Evolutionary conservation across 2,113 vertebrate species (phyloP).

Genomic region (Apodemus speciosus): DNA sequence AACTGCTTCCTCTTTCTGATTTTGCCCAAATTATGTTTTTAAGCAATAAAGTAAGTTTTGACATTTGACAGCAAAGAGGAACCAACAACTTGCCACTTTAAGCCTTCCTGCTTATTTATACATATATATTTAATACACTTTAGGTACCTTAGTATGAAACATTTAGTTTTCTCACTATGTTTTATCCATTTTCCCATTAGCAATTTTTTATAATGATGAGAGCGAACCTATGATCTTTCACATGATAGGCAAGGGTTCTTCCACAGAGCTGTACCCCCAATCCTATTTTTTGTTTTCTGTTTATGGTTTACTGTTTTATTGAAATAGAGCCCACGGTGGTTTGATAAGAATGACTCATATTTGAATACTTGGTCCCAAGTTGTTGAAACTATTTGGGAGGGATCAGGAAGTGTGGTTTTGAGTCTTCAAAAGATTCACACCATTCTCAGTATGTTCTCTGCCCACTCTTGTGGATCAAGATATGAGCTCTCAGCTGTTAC

Average conservation of each 20-base stretch:
- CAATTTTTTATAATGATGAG: neutral
- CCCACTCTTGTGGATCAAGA: neutral
- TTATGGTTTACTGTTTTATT: neutral
- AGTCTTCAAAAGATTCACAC: neutral
- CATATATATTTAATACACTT: neutral
- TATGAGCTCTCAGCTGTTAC: neutral
- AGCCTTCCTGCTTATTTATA: neutral
- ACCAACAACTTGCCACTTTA: neutral
- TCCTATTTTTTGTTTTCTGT: neutral
- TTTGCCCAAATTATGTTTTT: conserved; percentile 42
- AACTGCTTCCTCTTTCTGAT: neutral
- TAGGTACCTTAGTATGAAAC: neutral
- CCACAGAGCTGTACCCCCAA: neutral
- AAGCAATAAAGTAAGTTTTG: conserved; percentile 13
- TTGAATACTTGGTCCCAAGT: neutral
- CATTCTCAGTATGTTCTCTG: neutral
- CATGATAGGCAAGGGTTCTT: neutral
- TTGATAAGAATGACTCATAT: neutral
- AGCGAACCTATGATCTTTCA: neutral
- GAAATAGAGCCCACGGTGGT: neutral
- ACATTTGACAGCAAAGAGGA: conserved; percentile 15
- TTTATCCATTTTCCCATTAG: conserved; percentile 36
- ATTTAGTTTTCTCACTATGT: conserved; percentile 4
- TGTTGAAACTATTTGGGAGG: neutral
- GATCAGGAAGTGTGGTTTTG: neutral